Base-by-base conservation (phyloP, 2,113 vertebrate genomes). In the Apteryx mantelli region DNA sequence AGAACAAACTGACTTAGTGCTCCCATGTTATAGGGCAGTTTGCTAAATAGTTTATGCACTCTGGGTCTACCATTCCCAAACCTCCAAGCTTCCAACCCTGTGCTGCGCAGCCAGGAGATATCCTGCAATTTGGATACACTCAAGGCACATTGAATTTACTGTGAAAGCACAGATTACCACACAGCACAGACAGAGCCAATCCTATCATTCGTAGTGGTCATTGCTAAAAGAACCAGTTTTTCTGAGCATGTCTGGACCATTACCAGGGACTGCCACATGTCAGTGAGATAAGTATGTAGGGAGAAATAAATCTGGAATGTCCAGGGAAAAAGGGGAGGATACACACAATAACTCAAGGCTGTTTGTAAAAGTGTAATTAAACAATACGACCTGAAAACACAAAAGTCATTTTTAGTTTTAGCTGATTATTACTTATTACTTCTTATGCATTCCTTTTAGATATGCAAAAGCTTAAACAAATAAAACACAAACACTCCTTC, bases 251-350 rank as follows among this genome's bases (percentile, higher is more conserved):
- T n/a, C 85, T 73, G 50, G 89, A 66, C 26, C 63, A 13, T 52
- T 96, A 83, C 95, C 96, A 95, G 75, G 36, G 71, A 34, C 75
- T 80, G 75, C 91, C 96, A 94, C n/a, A 70, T 86, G 90, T 42
- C 70, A 84, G 2, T 6, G 63, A 94, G 85, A 77, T 74, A 80
- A 95, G 91, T 80, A 53, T 83, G 66, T 69, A 58, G 75, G 22
- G 55, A 86, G 58, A 86, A 90, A 91, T 38, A 88, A 95, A 96
- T 86, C 79, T 52, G 55, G 44, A 58, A 61, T 10, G 5, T 21
- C 66, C 63, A 44, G 3, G 17, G 66, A 44, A 93, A 81, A 89
- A 91, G 11, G 48, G 70, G 21, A 52, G 28, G 36, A 74, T 74
- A n/a, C 13, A 36, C 13, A 16, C 22, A 69, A 42, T 65, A 89